phyloP scores from a whole-genome alignment of 2,113 vertebrate genomes.

The Spea bombifrons region DNA sequence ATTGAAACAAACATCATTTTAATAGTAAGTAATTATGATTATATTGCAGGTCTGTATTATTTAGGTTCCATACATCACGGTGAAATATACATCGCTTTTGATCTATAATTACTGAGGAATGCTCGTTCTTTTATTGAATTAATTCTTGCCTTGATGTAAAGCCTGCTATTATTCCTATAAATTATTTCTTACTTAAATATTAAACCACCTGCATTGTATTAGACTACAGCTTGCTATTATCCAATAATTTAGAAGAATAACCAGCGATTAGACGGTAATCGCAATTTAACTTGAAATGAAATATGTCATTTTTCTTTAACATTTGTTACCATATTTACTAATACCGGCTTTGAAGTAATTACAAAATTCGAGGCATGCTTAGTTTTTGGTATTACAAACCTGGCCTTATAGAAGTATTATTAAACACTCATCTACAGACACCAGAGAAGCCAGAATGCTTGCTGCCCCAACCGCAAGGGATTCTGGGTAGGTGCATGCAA shows the following conservation, averaged over 20 bases:
- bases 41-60: background rate
- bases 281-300: background rate
- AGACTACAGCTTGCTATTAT: background rate
- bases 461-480: too few species aligned
- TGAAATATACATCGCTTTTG: background rate
- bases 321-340: background rate
- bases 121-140: background rate
- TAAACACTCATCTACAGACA: too few species aligned
- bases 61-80: background rate
- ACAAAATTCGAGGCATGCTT: too few species aligned
- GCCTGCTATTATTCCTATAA: background rate
- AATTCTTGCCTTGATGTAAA: background rate
- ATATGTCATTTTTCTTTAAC: background rate
- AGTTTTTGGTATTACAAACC: too few species aligned
- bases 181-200: background rate
- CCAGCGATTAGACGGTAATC: conserved; percentile 12
- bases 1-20: background rate
- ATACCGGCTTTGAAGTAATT: background rate
- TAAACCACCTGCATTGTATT: background rate
- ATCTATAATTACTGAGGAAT: background rate
- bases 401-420: too few species aligned
- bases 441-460: too few species aligned
- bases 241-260: conserved; percentile 16
- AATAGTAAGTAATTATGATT: background rate
- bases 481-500: too few species aligned